Base-by-base conservation (phyloP, 53 echinoderm and acorn worm species). In the Astropecten irregularis region DNA sequence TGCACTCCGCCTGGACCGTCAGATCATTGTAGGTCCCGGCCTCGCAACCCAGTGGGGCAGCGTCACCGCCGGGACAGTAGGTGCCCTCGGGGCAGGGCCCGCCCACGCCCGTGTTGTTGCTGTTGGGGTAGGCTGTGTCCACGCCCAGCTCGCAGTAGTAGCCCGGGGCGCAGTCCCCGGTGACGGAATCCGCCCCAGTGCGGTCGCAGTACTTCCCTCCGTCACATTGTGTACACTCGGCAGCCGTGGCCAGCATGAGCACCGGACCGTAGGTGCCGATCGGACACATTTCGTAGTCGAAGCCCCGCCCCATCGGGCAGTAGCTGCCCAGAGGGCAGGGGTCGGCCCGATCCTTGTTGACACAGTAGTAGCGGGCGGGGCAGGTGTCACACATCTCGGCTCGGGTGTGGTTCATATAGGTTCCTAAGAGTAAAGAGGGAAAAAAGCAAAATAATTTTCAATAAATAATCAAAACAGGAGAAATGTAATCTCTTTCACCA, bases 341-440 rank as follows among this genome's bases (percentile, higher is more conserved):
- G 52, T 91, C 90, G n/a, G 94, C 91, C 29, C 81, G 66, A 66
- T 83, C 85, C 76, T 94, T 91, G 82, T 96, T 94, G 70, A 90
- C 82, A 59, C 97, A 96, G 87, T 81, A 94, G 72, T 96, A 94
- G 15, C 97, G 89, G 53, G 94, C 84, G 34, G 97, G 97, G 51
- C 97, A 96, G 35, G 60, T 66, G 54, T 94, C 85, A 68, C 96
- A 96, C 18, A 90, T 89, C 21, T 90, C 92, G 9, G 96, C 96
- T 76, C 73, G 89, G 83, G 96, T 96, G 91, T 96, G 94, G 74
- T 96, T 96, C 96, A 96, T 96, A 85, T 94, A 96, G 49, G 83
- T 86, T 49, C 95, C 95, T 95, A 49, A n/a, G n/a, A n/a, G n/a
- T n/a, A n/a, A n/a, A n/a, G n/a, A n/a, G n/a, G n/a, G n/a, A n/a